Percentiles rank a stretch among this genome's conserved stretches.
These are phyloP conservation scores for Abrostola triplasia DNA, from an alignment of 2,888 invertebrate genomes.

Conservation along the genomic window DNA sequence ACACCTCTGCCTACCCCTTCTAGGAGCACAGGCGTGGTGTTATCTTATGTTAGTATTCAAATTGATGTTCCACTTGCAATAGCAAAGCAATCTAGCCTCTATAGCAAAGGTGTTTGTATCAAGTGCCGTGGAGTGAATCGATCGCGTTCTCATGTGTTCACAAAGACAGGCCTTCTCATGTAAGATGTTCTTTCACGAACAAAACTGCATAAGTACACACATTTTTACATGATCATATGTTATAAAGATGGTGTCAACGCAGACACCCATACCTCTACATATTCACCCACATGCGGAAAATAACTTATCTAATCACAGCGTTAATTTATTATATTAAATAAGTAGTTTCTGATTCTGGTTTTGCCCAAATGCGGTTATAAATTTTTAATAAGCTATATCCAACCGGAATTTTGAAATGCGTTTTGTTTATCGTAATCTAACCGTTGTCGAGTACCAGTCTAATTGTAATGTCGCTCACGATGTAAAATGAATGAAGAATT, in stretches of 20 bases:
- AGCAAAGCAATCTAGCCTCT: no score
- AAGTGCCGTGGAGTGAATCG: neutral
- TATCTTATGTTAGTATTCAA: no score
- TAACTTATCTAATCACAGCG: no score
- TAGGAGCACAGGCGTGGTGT: no score
- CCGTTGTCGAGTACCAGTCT: neutral
- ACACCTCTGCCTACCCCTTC: no score
- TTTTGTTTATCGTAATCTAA: neutral
- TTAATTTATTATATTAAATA: no score
- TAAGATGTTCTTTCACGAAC: constrained; percentile 8
- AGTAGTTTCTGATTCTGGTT: no score
- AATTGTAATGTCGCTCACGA: neutral
- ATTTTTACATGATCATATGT: constrained; percentile 10
- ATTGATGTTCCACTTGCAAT: no score
- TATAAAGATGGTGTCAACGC: constrained; percentile 31
- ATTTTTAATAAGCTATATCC: neutral
- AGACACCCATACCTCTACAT: constrained; percentile 16
- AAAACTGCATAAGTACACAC: constrained; percentile 12
- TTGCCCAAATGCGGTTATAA: neutral
- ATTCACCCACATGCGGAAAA: no score
- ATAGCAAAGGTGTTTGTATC: neutral
- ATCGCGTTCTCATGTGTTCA: neutral
- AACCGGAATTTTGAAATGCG: neutral
- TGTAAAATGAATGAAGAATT: neutral
- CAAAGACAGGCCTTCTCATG: neutral